phyloP scores from a whole-genome alignment of 2,797 vertebrate species.

The Margarornis squamiger region DNA sequence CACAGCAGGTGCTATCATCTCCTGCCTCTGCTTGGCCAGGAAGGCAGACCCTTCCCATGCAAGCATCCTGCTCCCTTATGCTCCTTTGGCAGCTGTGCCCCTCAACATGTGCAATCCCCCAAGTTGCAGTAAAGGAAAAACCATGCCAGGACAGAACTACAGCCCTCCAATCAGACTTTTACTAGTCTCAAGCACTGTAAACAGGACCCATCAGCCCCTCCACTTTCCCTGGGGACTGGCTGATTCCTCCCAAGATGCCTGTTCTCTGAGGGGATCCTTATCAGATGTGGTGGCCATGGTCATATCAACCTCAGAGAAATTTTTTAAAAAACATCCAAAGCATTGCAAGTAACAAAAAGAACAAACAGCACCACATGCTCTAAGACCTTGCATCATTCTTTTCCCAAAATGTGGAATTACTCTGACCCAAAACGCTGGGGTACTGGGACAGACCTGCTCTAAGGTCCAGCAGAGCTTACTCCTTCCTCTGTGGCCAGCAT shows the following conservation, averaged over 20 bases:
- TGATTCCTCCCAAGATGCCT: not conserved
- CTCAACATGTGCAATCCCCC: rapidly evolving
- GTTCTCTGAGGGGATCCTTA: not conserved
- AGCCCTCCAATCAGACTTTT: not conserved
- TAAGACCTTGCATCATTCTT: not conserved
- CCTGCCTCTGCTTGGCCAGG: rapidly evolving
- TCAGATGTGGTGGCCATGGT: not conserved
- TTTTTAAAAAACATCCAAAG: not conserved
- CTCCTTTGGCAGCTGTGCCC: not conserved
- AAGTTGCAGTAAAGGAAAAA: not conserved
- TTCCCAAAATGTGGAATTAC: not conserved
- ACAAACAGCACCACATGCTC: not conserved
- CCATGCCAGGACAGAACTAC: not conserved
- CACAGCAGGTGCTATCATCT: rapidly evolving
- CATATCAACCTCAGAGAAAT: not conserved
- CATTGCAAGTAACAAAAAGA: not conserved
- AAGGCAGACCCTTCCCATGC: rapidly evolving
- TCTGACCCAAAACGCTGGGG: not conserved
- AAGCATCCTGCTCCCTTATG: rapidly evolving
- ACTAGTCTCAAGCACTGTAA: not conserved
- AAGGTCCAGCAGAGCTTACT: not conserved
- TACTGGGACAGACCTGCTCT: not conserved
- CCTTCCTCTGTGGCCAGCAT: not conserved
- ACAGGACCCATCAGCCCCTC: not conserved
- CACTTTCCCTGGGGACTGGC: not conserved